Conservation (phyloP, 2,113 vertebrate species). For the Channa maculata region DNA sequence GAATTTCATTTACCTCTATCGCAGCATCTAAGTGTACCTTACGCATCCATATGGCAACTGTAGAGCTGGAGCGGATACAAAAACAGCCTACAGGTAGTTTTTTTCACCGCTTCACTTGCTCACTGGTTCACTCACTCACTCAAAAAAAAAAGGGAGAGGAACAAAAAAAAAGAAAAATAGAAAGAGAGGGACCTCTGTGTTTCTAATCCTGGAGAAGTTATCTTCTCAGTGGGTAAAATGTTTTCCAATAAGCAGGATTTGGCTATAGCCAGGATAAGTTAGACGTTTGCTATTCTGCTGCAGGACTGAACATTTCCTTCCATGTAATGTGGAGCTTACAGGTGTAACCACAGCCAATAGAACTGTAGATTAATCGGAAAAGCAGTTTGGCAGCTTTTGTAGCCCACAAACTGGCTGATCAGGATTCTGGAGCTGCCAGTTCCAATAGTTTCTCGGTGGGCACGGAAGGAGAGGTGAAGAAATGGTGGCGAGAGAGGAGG, state of each 20-base stretch:
- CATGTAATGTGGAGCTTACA: slow-evolving; percentile 79
- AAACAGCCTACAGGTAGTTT: slow-evolving; percentile 69
- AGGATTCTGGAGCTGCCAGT: slow-evolving; percentile 77
- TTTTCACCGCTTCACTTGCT: slow-evolving; percentile 38
- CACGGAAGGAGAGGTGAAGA: slow-evolving; percentile 53
- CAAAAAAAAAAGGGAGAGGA: slow-evolving; percentile 17
- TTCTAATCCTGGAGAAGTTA: slow-evolving; percentile 58
- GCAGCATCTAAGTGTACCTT: slow-evolving; percentile 68
- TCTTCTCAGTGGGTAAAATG: slow-evolving; percentile 60
- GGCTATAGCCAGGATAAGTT: slow-evolving; percentile 57
- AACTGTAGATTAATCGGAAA: slow-evolving; percentile 81
- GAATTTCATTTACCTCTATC: slow-evolving; percentile 79
- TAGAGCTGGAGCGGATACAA: slow-evolving; percentile 55
- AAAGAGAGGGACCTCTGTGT: slow-evolving; percentile 38
- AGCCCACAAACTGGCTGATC: slow-evolving; percentile 82
- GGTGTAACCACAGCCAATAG: slow-evolving; percentile 80
- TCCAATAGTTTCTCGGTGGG: slow-evolving; percentile 61
- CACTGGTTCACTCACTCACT: slow-evolving; percentile 34
- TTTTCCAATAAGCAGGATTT: slow-evolving; percentile 65
- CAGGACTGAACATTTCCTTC: slow-evolving; percentile 77
- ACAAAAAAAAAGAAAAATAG: slow-evolving; percentile 5
- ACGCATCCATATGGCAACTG: slow-evolving; percentile 62
- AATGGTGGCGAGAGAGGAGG: slow-evolving; percentile 16
- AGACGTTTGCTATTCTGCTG: slow-evolving; percentile 75
- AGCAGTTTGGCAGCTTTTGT: slow-evolving; percentile 74